A percentile compares a stretch with the other conserved stretches of the same genome.
Conservation (phyloP, 2,797 vertebrate genomes). For the Distichodus sexfasciatus region DNA sequence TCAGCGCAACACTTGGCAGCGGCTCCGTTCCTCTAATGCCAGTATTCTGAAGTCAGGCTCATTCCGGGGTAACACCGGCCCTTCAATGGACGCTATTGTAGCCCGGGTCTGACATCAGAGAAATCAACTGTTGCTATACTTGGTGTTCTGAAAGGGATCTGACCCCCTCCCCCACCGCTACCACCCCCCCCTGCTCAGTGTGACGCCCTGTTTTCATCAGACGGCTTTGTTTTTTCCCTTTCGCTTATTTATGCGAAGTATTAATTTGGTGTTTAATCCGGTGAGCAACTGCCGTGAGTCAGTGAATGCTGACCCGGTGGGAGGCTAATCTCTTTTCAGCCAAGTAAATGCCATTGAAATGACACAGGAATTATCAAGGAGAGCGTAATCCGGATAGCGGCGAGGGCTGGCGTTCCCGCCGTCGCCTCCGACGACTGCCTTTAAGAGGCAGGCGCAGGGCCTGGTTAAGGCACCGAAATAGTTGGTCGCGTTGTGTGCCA, state of each 20-base stretch:
- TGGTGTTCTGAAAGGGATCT: constrained; percentile 52
- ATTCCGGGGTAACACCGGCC: constrained; percentile 50
- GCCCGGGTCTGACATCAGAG: constrained; percentile 51
- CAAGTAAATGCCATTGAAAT: constrained; percentile 7
- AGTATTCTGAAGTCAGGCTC: constrained; percentile 46
- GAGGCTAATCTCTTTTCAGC: constrained; percentile 16
- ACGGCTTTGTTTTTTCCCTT: not conserved
- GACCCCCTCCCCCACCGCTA: too few relatives aligned
- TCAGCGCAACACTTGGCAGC: constrained; percentile 19
- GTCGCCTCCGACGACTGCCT: constrained; percentile 22
- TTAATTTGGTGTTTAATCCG: constrained; percentile 19
- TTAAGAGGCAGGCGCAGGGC: constrained; percentile 37
- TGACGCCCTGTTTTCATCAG: constrained; percentile 25
- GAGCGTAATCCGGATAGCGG: constrained; percentile 11
- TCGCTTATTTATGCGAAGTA: not conserved
- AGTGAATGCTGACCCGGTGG: not conserved
- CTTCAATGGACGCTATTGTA: constrained; percentile 70
- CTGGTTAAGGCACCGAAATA: constrained; percentile 41
- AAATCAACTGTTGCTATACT: constrained; percentile 63
- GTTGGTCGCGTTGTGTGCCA: constrained; percentile 43
- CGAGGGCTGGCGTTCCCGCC: constrained; percentile 25
- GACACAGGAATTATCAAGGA: constrained; percentile 55
- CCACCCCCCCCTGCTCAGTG: too few relatives aligned
- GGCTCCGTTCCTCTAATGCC: constrained; percentile 1
- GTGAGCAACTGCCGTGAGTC: not conserved